These are phyloP conservation scores for Eubasilissa splendida DNA, from an alignment of 2,888 invertebrate species.

Conservation along the genomic window DNA sequence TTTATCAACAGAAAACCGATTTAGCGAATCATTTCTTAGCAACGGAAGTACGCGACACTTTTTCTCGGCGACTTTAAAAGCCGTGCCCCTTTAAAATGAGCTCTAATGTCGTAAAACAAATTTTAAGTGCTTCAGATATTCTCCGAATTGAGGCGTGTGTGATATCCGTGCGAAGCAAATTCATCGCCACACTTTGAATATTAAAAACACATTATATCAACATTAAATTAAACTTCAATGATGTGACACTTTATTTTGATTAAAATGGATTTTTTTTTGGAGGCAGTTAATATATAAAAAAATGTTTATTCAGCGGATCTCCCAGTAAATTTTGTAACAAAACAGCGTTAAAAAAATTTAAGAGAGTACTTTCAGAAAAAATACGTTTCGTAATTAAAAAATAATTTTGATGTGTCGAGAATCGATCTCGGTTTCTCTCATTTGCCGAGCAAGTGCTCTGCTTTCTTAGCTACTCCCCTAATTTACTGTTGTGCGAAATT, in stretches of 20 bases:
- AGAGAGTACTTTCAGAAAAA: no score
- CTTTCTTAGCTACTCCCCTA: no score
- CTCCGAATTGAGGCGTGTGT: background rate
- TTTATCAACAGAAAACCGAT: conserved; percentile 38
- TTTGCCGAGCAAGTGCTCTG: no score
- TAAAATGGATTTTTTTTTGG: no score
- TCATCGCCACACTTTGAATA: background rate
- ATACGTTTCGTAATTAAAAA: no score
- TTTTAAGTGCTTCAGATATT: conserved; percentile 19
- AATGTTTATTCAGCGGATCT: no score
- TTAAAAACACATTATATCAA: background rate
- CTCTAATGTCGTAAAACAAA: conserved; percentile 13
- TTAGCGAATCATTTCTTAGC: conserved; percentile 40
- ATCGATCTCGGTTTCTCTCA: no score
- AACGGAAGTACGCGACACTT: conserved; percentile 15
- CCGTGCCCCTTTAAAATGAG: background rate
- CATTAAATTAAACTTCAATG: background rate
- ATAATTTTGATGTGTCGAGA: no score
- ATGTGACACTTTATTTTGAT: background rate
- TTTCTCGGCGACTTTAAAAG: conserved; percentile 11
- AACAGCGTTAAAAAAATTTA: no score
- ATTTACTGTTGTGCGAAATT: no score
- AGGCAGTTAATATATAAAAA: no score
- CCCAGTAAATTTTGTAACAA: no score
- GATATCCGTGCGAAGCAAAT: background rate